phyloP scores from a whole-genome alignment of 2,797 vertebrate species.

The Clarias fuscus region DNA sequence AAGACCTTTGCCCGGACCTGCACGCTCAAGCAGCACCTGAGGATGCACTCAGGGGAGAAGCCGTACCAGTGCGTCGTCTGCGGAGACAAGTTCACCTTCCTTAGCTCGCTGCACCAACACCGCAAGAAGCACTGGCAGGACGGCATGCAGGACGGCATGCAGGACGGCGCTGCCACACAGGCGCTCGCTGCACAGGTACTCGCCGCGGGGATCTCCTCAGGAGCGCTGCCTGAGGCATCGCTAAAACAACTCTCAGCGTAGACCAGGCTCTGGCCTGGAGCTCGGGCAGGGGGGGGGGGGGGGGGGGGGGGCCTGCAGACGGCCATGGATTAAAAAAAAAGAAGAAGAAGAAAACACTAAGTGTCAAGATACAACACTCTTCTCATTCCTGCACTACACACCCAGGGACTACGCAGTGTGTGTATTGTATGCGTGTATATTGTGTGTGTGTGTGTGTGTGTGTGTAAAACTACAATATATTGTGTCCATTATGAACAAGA shows the following conservation, averaged over 20 bases:
- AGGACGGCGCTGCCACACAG: neutral
- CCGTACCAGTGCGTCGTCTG: conserved; percentile 40
- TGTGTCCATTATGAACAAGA: neutral
- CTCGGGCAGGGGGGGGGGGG: neutral
- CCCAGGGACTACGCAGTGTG: neutral
- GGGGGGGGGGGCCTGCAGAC: too few relatives aligned
- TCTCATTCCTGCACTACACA: neutral
- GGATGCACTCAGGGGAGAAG: conserved; percentile 40
- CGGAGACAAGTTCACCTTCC: conserved; percentile 14
- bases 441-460: neutral
- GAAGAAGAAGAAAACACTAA: too few relatives aligned
- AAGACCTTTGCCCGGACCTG: conserved; percentile 42
- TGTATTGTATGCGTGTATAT: neutral
- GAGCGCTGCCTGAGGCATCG: neutral
- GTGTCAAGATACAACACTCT: neutral
- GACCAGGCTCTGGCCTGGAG: neutral
- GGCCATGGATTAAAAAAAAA: too few relatives aligned
- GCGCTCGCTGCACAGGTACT: neutral
- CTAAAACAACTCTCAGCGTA: too few relatives aligned
- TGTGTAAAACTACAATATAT: neutral
- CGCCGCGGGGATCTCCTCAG: neutral
- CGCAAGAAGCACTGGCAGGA: conserved; percentile 20
- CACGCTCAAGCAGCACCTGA: conserved; percentile 37
- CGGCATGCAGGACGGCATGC: neutral
- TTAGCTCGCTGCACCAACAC: conserved; percentile 32